Base-by-base conservation (phyloP, 2,113 vertebrate species). In the Deroptyus accipitrinus region DNA sequence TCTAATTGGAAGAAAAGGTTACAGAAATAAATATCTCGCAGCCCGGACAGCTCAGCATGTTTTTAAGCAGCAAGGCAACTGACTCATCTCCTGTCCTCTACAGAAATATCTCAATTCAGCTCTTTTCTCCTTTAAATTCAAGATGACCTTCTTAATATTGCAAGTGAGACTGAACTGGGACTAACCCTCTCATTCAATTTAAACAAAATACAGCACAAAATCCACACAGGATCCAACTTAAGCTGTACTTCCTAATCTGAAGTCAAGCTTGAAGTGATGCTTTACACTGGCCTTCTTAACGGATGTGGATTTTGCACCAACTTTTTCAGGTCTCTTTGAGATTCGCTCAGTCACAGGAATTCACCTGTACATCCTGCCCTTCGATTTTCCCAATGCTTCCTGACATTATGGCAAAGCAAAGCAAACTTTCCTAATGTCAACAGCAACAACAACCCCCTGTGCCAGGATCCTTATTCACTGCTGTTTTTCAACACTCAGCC, bases 1-100 rank as follows among this genome's bases (percentile, higher is more conserved):
- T 82, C 75, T 82, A 94, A 95, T 28, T 83, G 75, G 70, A 73
- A 93, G 80, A 83, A 92, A 89, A 90, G 80, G 76, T 88, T 95
- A 94, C 49, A 61, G 69, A 93, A 92, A 92, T 48, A 88, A 90
- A 63, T 10, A 14, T 46, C 64, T 48, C 1, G 0, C 57, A 78
- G 80, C 62, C 78, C 28, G 59, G 91, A 95, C 91, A 94, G 54
- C 81, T 92, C 96, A 86, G 83, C 70, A 63, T 35, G 57, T 94
- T 95, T 88, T 88, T 33, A 94, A 86, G 39, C 4, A 37, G 66
- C 33, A 68, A 87, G 63, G 42, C 54, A 92, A 89, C 37, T 68
- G 83, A 84, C 1, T 95, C 13, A 41, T 62, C 54, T 94, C 31
- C 31, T 52, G 44, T 44, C 52, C 64, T 89, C 75, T 70, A 72